These are phyloP conservation scores for Cephus pygmeus DNA, from an alignment of 2,888 invertebrate genomes.

Conservation along the genomic window DNA sequence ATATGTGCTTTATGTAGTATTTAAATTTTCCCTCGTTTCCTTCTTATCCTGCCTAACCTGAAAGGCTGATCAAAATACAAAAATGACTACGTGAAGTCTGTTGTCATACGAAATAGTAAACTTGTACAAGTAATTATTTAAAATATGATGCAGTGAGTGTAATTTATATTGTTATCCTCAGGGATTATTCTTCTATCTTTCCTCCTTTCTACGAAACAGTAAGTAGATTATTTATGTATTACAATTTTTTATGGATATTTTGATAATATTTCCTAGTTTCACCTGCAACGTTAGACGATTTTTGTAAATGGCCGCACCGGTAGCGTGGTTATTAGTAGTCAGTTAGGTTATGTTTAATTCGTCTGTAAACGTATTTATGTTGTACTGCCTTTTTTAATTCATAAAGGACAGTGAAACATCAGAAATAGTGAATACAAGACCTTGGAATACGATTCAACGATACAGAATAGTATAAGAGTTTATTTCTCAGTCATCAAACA, in stretches of 20 bases:
- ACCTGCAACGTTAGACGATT: not conserved
- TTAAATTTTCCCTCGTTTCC: not conserved
- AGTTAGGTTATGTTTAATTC: not conserved
- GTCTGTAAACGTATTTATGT: not conserved
- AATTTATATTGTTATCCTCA: not conserved
- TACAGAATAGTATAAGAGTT: not conserved
- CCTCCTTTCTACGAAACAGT: not conserved
- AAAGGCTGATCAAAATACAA: not conserved
- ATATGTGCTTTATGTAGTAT: not conserved
- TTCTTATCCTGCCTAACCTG: not conserved
- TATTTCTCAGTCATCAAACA: conserved; percentile 60
- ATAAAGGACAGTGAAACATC: not conserved
- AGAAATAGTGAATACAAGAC: not conserved
- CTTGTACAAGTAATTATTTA: not conserved
- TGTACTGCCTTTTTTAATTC: not conserved
- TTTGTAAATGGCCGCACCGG: not conserved
- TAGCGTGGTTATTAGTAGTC: not conserved
- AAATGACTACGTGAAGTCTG: not conserved
- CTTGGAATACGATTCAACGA: not conserved
- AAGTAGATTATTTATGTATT: not conserved
- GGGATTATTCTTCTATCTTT: not conserved
- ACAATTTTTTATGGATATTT: not conserved
- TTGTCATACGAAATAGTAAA: not conserved
- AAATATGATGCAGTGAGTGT: not conserved
- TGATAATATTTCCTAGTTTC: not conserved